Percentiles rank a stretch among this genome's conserved stretches.
Evolutionary conservation across 2,888 invertebrate genomes (phyloP).

Genomic region (Cylloceria caligata): DNA sequence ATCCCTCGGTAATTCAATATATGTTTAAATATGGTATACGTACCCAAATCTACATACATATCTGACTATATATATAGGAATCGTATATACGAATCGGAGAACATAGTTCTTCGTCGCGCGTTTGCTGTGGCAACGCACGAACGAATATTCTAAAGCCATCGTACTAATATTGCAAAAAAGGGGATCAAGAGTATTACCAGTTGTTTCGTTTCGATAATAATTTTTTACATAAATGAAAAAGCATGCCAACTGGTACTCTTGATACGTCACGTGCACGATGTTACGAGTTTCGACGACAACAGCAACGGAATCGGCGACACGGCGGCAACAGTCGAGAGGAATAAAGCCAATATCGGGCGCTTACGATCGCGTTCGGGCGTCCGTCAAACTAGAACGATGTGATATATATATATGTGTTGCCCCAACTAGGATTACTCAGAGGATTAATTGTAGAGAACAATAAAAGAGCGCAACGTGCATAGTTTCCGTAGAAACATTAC

Average conservation of each 20-base stretch:
- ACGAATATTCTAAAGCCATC: neutral
- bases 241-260: neutral
- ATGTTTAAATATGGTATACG: too few relatives aligned
- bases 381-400: conserved; percentile 38
- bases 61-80: too few relatives aligned
- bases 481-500: conserved; percentile 38
- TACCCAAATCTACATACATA: too few relatives aligned
- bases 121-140: neutral
- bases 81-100: too few relatives aligned
- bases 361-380: conserved; percentile 24
- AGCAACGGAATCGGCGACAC: conserved; percentile 8
- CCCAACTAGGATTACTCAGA: conserved; percentile 1
- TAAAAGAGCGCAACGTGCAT: conserved; percentile 54
- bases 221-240: conserved; percentile 1
- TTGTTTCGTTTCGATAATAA: conserved; percentile 35
- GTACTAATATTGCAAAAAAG: neutral
- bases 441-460: neutral
- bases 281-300: conserved; percentile 41
- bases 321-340: conserved; percentile 43
- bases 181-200: neutral
- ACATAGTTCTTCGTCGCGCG: too few relatives aligned
- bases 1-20: too few relatives aligned
- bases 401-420: conserved; percentile 11
- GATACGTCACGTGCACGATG: conserved; percentile 37
- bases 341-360: conserved; percentile 62